phyloP scores from a whole-genome alignment of 2,797 vertebrate species.

The Gymnocypris eckloni region DNA sequence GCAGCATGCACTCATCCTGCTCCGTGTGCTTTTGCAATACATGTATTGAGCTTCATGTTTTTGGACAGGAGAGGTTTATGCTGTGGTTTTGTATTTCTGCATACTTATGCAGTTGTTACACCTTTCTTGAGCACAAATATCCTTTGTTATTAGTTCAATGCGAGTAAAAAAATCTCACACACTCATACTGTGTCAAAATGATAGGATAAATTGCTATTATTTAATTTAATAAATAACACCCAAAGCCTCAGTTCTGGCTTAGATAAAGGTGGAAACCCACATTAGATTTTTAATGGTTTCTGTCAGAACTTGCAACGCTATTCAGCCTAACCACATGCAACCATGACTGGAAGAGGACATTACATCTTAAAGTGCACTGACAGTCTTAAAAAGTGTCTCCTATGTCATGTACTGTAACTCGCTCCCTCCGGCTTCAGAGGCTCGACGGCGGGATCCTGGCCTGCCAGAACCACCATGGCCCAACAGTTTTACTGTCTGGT shows the following conservation, averaged over 20 bases:
- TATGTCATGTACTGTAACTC: too few relatives aligned
- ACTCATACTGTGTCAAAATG: background rate
- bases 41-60: background rate
- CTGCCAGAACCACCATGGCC: too few relatives aligned
- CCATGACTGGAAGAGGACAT: background rate
- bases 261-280: background rate
- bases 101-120: background rate
- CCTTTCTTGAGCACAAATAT: background rate
- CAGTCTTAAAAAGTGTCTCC: too few relatives aligned
- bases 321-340: background rate
- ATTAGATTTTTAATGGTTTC: background rate
- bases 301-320: background rate
- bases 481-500: too few relatives aligned
- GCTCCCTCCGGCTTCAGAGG: too few relatives aligned
- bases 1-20: slow-evolving; percentile 29
- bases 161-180: background rate
- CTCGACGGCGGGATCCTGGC: too few relatives aligned
- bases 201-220: background rate
- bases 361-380: background rate
- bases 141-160: background rate
- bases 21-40: slow-evolving; percentile 9
- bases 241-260: background rate
- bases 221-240: background rate
- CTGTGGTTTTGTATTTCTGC: background rate
- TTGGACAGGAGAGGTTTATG: background rate